Percentiles rank a stretch among this genome's conserved stretches.
phyloP scores from a whole-genome alignment of 2,797 vertebrate species.

The Lithobates sylvaticus region DNA sequence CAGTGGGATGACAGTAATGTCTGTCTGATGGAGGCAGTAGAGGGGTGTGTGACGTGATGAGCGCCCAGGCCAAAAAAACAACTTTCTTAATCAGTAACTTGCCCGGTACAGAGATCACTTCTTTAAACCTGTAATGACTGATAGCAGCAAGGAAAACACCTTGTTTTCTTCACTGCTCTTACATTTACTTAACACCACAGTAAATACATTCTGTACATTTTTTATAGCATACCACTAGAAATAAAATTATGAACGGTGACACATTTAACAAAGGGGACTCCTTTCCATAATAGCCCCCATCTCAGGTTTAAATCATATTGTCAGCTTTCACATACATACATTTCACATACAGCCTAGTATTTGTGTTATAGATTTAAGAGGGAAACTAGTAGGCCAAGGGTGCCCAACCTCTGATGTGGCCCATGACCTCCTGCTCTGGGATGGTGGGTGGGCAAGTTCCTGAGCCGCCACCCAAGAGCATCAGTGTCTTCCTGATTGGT shows the following conservation, averaged over 20 bases:
- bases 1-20: background rate
- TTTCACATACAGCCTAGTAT: too few species aligned
- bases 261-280: background rate
- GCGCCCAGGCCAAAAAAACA: conserved; percentile 54
- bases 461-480: too few species aligned
- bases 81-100: conserved; percentile 55
- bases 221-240: background rate
- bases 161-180: conserved; percentile 13
- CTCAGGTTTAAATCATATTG: too few species aligned
- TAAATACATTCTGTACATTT: background rate
- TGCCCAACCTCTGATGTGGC: too few species aligned
- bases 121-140: conserved; percentile 25
- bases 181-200: background rate
- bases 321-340: too few species aligned
- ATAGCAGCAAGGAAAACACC: conserved; percentile 43
- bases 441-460: too few species aligned
- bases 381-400: too few species aligned
- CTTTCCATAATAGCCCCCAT: too few species aligned
- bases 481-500: too few species aligned
- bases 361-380: too few species aligned
- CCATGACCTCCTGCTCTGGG: too few species aligned
- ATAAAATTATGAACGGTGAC: background rate
- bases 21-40: background rate
- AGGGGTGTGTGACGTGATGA: conserved; percentile 50
- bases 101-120: conserved; percentile 51